Conservation (phyloP, 1,140 invertebrate genomes). For the Homarus americanus region DNA sequence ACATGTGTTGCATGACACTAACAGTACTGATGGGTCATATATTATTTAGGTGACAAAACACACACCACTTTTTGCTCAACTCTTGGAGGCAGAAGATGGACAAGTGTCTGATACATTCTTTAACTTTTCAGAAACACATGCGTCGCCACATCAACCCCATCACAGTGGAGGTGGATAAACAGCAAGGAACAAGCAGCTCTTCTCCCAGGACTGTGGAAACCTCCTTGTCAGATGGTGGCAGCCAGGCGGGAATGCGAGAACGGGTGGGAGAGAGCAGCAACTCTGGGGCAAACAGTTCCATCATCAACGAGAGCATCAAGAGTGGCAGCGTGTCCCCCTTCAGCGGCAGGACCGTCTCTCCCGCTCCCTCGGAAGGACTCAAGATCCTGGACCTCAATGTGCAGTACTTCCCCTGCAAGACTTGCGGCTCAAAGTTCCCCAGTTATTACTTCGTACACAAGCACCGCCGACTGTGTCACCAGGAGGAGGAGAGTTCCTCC, state of each 20-base stretch:
- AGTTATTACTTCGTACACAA: slow-evolving; percentile 96
- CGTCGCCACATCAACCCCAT: slow-evolving; percentile 83
- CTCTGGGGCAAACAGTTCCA: not conserved
- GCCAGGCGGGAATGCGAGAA: too few relatives aligned
- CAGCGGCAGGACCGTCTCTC: slow-evolving; percentile 34
- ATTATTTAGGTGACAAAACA: too few relatives aligned
- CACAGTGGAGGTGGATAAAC: slow-evolving; percentile 75
- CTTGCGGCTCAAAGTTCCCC: slow-evolving; percentile 93
- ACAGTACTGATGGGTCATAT: too few relatives aligned
- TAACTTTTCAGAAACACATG: slow-evolving; percentile 83
- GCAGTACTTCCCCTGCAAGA: slow-evolving; percentile 95
- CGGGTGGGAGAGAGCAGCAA: not conserved
- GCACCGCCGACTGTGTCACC: slow-evolving; percentile 90
- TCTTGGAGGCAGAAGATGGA: not conserved
- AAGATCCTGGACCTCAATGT: slow-evolving; percentile 87
- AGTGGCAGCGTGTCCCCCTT: slow-evolving; percentile 34
- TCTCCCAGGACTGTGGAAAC: too few relatives aligned
- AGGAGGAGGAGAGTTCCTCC: slow-evolving; percentile 54
- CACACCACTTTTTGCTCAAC: not conserved
- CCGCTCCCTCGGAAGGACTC: slow-evolving; percentile 79
- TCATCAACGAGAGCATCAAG: not conserved
- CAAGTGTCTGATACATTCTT: not conserved
- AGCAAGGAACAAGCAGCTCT: slow-evolving; percentile 62
- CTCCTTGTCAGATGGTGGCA: not conserved
- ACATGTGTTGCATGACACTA: too few relatives aligned